Evolutionary conservation across 2,797 vertebrate species (phyloP).

Genomic region (Melanogrammus aeglefinus): DNA sequence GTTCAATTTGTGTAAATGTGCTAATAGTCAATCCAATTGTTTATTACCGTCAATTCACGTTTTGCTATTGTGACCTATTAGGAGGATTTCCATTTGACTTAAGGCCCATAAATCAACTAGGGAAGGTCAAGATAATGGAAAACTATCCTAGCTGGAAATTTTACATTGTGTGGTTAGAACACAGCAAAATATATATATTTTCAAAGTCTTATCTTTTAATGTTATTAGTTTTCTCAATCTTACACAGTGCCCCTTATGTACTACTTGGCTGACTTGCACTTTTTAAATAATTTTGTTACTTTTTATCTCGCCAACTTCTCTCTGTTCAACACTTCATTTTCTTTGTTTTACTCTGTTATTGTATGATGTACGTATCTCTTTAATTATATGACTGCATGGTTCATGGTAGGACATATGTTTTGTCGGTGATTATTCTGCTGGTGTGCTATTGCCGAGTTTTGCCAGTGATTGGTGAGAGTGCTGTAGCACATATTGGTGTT

Average conservation of each 20-base stretch:
- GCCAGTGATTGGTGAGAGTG: constrained; percentile 23
- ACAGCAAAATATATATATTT: background rate
- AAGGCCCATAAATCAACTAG: background rate
- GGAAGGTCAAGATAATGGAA: background rate
- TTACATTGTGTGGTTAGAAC: background rate
- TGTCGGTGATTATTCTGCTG: constrained; percentile 38
- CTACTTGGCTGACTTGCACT: constrained; percentile 26
- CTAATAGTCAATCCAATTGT: background rate
- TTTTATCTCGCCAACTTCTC: constrained; percentile 27
- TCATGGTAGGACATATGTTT: constrained; percentile 26
- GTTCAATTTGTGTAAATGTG: background rate
- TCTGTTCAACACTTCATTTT: constrained; percentile 39
- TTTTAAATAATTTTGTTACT: constrained; percentile 17
- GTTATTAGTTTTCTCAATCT: background rate
- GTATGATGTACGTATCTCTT: constrained; percentile 31
- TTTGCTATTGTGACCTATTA: background rate
- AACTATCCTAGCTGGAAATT: background rate
- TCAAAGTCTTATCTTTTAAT: background rate
- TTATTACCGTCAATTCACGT: background rate
- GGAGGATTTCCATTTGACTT: background rate
- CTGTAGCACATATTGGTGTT: constrained; percentile 22
- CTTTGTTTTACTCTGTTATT: constrained; percentile 37
- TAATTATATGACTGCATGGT: constrained; percentile 46
- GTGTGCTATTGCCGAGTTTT: constrained; percentile 9
- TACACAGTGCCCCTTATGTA: constrained; percentile 9